Conservation (phyloP, 2,113 vertebrate species). For the Silurus glanis region DNA sequence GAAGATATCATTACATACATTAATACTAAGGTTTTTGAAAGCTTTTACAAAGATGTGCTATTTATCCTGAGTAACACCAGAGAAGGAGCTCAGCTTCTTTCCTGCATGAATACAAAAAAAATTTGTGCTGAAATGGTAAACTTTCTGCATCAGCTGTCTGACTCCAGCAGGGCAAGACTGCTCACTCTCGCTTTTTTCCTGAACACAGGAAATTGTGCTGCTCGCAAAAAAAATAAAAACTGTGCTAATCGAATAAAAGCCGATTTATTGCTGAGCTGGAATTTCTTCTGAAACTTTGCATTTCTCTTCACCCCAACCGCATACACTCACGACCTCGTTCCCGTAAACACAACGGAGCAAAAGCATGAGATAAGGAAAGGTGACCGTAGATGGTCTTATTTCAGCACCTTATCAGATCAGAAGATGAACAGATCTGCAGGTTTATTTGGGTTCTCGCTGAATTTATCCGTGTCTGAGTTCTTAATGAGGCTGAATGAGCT, state of each 20-base stretch:
- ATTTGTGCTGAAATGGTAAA: conserved; percentile 40
- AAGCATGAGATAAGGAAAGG: conserved; percentile 4
- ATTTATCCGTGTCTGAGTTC: conserved; percentile 4
- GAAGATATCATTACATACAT: background rate
- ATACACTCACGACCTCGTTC: background rate
- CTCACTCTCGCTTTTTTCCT: conserved; percentile 11
- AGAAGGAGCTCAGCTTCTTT: conserved; percentile 8
- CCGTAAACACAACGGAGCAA: background rate
- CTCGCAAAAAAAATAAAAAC: conserved; percentile 22
- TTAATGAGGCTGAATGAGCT: background rate
- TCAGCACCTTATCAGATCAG: background rate
- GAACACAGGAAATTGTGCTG: conserved; percentile 41
- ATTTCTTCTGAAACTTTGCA: conserved; percentile 25
- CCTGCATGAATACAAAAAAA: conserved; percentile 21
- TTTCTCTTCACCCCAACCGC: background rate
- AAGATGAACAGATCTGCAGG: background rate
- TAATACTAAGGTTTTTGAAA: background rate
- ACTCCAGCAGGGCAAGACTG: conserved; percentile 33
- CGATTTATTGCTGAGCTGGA: conserved; percentile 34
- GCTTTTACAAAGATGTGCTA: background rate
- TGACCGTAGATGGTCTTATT: background rate
- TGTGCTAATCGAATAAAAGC: conserved; percentile 35
- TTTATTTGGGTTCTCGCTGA: background rate
- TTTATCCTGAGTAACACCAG: background rate
- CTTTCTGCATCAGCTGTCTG: conserved; percentile 45